Base-by-base conservation (phyloP, 2,113 vertebrate genomes). In the Trematocara zebra region DNA sequence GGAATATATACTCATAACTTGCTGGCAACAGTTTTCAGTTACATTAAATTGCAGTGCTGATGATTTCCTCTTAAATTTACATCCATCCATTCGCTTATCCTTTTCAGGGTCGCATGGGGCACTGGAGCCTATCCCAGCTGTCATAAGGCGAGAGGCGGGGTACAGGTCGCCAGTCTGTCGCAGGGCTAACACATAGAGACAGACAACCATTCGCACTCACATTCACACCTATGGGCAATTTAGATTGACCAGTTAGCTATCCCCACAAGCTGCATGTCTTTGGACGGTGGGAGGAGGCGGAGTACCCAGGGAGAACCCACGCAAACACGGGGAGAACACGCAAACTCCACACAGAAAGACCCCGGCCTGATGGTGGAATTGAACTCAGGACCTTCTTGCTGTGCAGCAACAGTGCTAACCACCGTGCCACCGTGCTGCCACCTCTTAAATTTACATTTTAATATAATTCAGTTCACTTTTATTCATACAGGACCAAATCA, bases 401-500 rank as follows among this genome's bases (percentile, higher is more conserved):
- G 47, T 51, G 17, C 1, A 2, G 47, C 8, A 18, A 51, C 4
- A 51, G 47, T 51, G 4, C 17, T 51, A 18, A 51, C 47, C 8
- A 51, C 49, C 4, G 6, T 44, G 42, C 42, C 12, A 44, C 42
- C 0, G 8, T 51, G 47, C 47, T 51, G 47, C 17, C 49, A 9
- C 14, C 8, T 2, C 5, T 18, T 33, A 61, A 61, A 11, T 18
- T 61, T 26, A 23, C 40, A 44, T 72, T 72, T 10, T 72, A 20
- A 72, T 72, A 44, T 64, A 64, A 20, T 64, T 64, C 59, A 37
- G 59, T 64, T 64, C 33, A 20, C 31, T 37, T 64, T 37, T 64
- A 64, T 64, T 64, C 59, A 64, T 64, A 37, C 10, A 37, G 18
- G 17, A 12, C 18, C 33, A 5, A 64, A 37, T 64, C 33, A 64